phyloP scores from a whole-genome alignment of 2,797 vertebrate species.

The Pteronotus mesoamericanus region DNA sequence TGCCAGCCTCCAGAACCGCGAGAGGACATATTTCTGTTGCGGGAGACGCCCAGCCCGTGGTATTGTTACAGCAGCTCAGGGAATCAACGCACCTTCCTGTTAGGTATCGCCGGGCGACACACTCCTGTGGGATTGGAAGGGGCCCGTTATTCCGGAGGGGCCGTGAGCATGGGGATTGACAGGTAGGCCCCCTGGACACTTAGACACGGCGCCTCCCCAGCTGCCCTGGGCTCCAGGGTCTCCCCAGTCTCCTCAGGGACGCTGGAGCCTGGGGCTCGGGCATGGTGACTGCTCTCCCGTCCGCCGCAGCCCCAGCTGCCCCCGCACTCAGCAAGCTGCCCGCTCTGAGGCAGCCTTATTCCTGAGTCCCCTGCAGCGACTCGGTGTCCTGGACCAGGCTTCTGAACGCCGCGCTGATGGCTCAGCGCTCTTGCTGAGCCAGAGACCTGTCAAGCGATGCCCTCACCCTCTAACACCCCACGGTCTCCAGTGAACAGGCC shows the following conservation, averaged over 20 bases:
- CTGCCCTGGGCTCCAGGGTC: neutral
- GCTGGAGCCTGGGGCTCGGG: neutral
- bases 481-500: too few species aligned
- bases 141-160: accelerated
- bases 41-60: neutral
- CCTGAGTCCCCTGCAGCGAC: neutral
- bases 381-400: neutral
- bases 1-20: neutral
- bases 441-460: neutral
- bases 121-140: neutral
- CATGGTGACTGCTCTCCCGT: accelerated
- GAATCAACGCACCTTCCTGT: neutral
- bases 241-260: accelerated
- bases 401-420: accelerated
- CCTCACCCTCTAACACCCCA: neutral
- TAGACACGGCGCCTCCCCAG: neutral
- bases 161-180: neutral
- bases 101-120: accelerated
- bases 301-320: accelerated
- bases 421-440: neutral
- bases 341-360: accelerated
- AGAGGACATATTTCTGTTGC: accelerated
- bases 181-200: accelerated
- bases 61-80: neutral
- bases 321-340: neutral